Evolutionary conservation across 2,113 vertebrate species (phyloP), one percentile per base, ranked within the genome.

Genomic region (Siniperca chuatsi): DNA sequence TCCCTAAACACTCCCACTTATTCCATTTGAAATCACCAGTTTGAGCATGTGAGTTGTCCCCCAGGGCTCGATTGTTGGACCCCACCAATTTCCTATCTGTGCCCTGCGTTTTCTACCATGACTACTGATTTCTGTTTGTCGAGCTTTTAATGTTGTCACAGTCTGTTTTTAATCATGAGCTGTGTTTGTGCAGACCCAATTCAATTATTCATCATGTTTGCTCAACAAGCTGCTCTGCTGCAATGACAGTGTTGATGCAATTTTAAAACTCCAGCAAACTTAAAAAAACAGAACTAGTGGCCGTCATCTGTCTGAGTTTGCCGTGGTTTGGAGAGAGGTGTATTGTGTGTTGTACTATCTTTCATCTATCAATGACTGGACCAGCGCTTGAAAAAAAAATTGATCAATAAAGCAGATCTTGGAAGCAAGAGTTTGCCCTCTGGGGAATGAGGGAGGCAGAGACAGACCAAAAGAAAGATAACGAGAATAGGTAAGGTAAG

Each of bases 131-230:
- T 48, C 65, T 77, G 60, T 82, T 82, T 91, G 46, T 62, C 2
- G 7, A 69, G 42, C 33, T 60, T 62, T 75, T 79, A 76, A 75
- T 86, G 69, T 87, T 90, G 87, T 75, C 84, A 74, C 76, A 48
- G 81, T 89, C 40, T 74, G 73, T 85, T 90, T 89, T 87, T 87
- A 90, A 90, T 91, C 80, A 78, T 4, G 60, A 76, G 35, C 46
- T 0, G 21, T 84, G 82, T 90, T 93, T 90, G 88, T 88, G 71
- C 83, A 76, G 79, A 80, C 76, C 62, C 67, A 12, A 55, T 89
- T 93, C 67, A 90, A 87, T 89, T 91, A 89, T 87, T 88, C 61
- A 78, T 77, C 37, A 8, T 84, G 73, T 91, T 89, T 89, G 73
- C 75, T 87, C 77, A 71, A 67, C 57, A 50, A 66, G 74, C 58